Conservation (phyloP, 2,888 invertebrate genomes). For the Agonopterix alstromeriana region DNA sequence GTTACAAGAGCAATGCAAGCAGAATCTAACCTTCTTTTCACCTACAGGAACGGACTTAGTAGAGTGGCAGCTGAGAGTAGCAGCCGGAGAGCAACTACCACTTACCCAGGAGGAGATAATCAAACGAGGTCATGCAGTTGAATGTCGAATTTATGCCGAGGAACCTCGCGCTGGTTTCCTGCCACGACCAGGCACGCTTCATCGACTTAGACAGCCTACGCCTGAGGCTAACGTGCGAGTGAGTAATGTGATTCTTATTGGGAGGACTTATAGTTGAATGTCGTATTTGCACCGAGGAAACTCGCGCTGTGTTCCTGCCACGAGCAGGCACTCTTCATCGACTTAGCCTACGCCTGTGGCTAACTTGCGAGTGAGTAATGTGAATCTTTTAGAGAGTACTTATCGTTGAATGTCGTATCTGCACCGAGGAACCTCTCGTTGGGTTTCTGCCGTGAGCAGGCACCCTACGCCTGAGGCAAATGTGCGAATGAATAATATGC, state of each 20-base stretch:
- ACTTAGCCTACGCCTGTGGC: slow-evolving; percentile 81
- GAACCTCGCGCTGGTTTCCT: slow-evolving; percentile 89
- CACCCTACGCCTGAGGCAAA: slow-evolving; percentile 80
- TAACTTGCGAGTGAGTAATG: slow-evolving; percentile 77
- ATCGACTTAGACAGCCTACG: slow-evolving; percentile 84
- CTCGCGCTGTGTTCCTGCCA: slow-evolving; percentile 90
- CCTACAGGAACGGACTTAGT: slow-evolving; percentile 89
- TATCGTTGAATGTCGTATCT: slow-evolving; percentile 39
- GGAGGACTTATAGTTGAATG: slow-evolving; percentile 97
- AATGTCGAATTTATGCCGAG: slow-evolving; percentile 98
- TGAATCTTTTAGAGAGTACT: too few species aligned
- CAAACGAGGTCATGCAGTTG: slow-evolving; percentile 93
- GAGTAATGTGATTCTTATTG: slow-evolving; percentile 62
- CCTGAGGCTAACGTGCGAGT: slow-evolving; percentile 80
- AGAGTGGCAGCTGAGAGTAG: slow-evolving; percentile 97
- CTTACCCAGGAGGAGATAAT: slow-evolving; percentile 85
- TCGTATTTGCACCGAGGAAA: slow-evolving; percentile 96
- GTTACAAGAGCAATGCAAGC: too few species aligned
- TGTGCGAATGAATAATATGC: slow-evolving; percentile 73
- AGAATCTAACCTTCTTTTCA: not conserved
- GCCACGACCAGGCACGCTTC: slow-evolving; percentile 93
- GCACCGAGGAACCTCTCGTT: slow-evolving; percentile 90
- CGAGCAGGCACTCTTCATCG: slow-evolving; percentile 91
- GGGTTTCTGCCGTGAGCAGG: slow-evolving; percentile 98
- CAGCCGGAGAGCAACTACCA: slow-evolving; percentile 91